A percentile compares a stretch with the other conserved stretches of the same genome.
Evolutionary conservation across 2,888 invertebrate genomes (phyloP).

Genomic region (Cephus pulcher): DNA sequence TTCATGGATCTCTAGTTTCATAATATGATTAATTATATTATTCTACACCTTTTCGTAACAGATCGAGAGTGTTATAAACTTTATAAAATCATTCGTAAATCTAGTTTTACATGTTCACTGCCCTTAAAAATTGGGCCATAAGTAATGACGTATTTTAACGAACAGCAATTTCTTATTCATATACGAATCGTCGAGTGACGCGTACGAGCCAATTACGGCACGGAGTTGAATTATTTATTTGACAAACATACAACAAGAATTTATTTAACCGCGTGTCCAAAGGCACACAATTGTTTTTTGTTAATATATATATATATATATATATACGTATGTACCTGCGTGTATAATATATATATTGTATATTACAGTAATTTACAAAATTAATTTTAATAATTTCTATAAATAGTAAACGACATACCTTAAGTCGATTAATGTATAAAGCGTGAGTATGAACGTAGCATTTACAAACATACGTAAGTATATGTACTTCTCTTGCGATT

Average conservation of each 20-base stretch:
- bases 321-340: neutral
- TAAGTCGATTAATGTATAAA: conserved; percentile 52
- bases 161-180: neutral
- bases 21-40: neutral
- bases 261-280: conserved; percentile 61
- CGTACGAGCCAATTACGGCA: neutral
- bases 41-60: neutral
- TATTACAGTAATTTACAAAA: conserved; percentile 61
- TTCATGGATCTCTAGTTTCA: neutral
- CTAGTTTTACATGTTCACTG: neutral
- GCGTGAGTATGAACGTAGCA: conserved; percentile 42
- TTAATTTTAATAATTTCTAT: conserved; percentile 48
- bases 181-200: neutral
- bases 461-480: conserved; percentile 7
- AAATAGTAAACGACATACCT: conserved; percentile 47
- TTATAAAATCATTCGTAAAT: neutral
- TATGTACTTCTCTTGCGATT: conserved; percentile 36
- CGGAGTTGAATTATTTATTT: conserved; percentile 46
- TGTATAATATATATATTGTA: conserved; percentile 31
- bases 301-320: neutral
- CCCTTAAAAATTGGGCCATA: neutral
- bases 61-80: neutral
- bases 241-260: conserved; percentile 65
- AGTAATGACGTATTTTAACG: neutral
- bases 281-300: conserved; percentile 58